Conservation (phyloP, 1,140 invertebrate species). For the Scaptodrosophila lebanonensis region DNA sequence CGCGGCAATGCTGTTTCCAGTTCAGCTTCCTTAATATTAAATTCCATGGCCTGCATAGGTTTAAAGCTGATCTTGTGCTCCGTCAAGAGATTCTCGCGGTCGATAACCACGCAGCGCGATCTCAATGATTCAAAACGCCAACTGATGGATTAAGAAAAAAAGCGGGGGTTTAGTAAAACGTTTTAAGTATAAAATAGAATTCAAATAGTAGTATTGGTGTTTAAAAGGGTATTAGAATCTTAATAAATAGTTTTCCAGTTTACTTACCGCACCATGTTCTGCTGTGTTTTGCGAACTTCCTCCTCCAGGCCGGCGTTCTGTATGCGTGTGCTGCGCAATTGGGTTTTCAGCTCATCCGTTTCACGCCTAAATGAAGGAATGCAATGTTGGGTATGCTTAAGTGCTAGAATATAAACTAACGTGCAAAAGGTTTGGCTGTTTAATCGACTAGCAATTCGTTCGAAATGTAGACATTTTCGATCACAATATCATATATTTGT, state of each 20-base stretch:
- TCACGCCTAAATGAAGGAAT: constrained; percentile 66
- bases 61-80: constrained; percentile 69
- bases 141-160: too few relatives aligned
- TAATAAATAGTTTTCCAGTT: neutral
- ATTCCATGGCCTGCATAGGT: constrained; percentile 55
- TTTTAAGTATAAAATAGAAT: too few relatives aligned
- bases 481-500: constrained; percentile 43
- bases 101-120: constrained; percentile 69
- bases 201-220: too few relatives aligned
- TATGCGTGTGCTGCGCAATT: constrained; percentile 60
- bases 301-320: constrained; percentile 69
- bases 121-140: constrained; percentile 76
- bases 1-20: constrained; percentile 50
- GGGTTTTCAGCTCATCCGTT: constrained; percentile 68
- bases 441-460: too few relatives aligned
- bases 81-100: constrained; percentile 66
- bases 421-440: too few relatives aligned
- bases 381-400: constrained; percentile 21
- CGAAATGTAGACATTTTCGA: constrained; percentile 29
- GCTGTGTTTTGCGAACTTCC: constrained; percentile 59
- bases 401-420: too few relatives aligned
- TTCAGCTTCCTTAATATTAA: constrained; percentile 56
- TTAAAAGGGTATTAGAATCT: neutral
- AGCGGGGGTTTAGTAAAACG: too few relatives aligned
- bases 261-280: constrained; percentile 64